Base-by-base conservation (phyloP, 2,888 invertebrate genomes). In the Platycnemis pennipes region DNA sequence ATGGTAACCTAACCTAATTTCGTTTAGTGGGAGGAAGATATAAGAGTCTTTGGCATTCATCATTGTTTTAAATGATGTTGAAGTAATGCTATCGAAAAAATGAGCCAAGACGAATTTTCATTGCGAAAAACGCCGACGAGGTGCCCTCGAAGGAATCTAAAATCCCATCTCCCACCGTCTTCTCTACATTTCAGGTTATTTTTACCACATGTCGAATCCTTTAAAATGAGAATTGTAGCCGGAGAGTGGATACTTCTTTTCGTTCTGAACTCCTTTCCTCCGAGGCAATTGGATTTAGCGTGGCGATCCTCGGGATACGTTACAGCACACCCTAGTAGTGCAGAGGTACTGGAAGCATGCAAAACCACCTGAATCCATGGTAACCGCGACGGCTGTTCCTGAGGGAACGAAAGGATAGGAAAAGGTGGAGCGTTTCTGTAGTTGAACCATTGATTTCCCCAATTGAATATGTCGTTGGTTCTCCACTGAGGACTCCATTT, bases 251-350 rank as follows among this genome's bases (percentile, higher is more conserved):
- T 77, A 37, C 77, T 77, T 77, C 37, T 77, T 77, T 77, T 31
- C 13, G 77, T 37, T 37, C 26, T 7, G 77, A 31, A 8, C 37
- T 77, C 37, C 11, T 16, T 49, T 49, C 19, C 49, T 77, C 13
- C 77, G 37, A 37, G 77, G 1, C 37, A 77, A 77, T 77, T 77
- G 77, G 77, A 77, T 77, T 77, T 77, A 37, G 31, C 77, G 77
- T n/a, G 31, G 13, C 37, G 31, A 37, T 37, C 31, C 37, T 8
- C 37, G 16, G 77, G 31, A 37, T 77, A 77, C 77, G 77, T 77
- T 37, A 37, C 37, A 77, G 77, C 37, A 77, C 77, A 37, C 77
- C 77, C 31, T 77, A 77, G 77, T 37, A 77, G 77, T 77, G 77
- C 77, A 11, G 31, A 77, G 77, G 2, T 37, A 37, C 37, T 37